Evolutionary conservation across 2,113 vertebrate species (phyloP), one percentile per base, ranked within the genome.

Genomic region (Coptodon bakossiorum): DNA sequence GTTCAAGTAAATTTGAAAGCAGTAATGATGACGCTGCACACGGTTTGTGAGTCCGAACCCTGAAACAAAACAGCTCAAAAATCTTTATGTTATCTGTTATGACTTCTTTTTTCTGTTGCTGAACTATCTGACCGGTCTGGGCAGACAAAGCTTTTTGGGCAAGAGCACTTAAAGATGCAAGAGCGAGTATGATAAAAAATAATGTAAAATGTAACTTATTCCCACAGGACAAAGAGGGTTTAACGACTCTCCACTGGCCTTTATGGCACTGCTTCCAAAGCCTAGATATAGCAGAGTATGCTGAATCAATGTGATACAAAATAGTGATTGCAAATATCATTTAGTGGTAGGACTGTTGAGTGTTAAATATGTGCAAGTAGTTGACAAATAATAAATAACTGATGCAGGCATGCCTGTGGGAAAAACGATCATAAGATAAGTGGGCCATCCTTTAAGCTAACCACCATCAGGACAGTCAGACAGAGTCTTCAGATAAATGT

Each of bases 301-400:
- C 9, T 73, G 40, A 76, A 76, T 76, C 40, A 11, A 8, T 89
- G 71, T 88, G 80, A 91, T 79, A 31, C 88, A 9, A 78, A 80
- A 61, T 6, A 79, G 53, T 11, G 19, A 87, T 87, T 48, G 24
- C 9, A 76, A 56, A 48, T 80, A 45, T 84, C 22, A 87, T 83
- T 56, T 24, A 59, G 83, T 8, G 4, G 59, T 24, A 31, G 27
- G 86, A 81, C 8, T 11, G 34, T 4, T 81, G 24, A 57, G 73
- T 89, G 81, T 84, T 87, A 83, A 90, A 88, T 85, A 61, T 80
- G 71, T 83, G 68, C 71, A 85, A 89, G 93, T 81, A 84, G 45
- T 54, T 5, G 4, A 85, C 27, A 85, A 71, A 90, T 82, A 85
- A 50, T 53, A 78, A 82, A 82, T 88, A 12, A 52, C 22, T 63